Evolutionary conservation across 2,888 invertebrate genomes (phyloP), one percentile per base, ranked within the genome.

Genomic region (Drosophila tripunctata): DNA sequence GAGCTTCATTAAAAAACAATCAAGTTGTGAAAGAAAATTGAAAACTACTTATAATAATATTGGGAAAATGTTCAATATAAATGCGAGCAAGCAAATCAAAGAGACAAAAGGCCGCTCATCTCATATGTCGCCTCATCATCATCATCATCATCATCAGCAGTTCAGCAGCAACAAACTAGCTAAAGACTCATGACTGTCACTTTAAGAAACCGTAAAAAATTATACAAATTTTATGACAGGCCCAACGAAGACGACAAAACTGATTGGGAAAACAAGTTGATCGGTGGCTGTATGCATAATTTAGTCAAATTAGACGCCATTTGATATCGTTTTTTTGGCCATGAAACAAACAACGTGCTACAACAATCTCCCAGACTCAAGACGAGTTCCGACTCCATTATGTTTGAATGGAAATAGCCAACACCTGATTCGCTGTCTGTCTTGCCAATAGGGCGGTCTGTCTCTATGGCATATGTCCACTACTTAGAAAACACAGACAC

Each of bases 221-320:
- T 82, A 82, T 78, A 85, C 86, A 80, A 84, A 80, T 75, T 80
- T 83, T 87, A 86, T 75, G 81, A 86, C 67, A 78, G 73, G 43
- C 67, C 64, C n/a, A n/a, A n/a, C n/a, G n/a, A n/a, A n/a, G 65
- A 67, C 70, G 88, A 70, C 86, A 75, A 83, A 81, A 84, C 68
- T 81, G 84, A 84, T 84, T 81, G 84, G 78, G 60, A 80, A 83
- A 80, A 83, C 80, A 80, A 80, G 80, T 83, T 77, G 81, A 70
- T 62, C 66, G 69, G 67, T 78, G 72, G 75, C 78, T 73, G 64
- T 3, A 56, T 79, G 77, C 61, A 84, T 84, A 81, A 80, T 67
- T 81, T 80, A 80, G 73, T 66, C 81, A 81, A 84, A 81, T 81
- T 73, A 73, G 81, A 76, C 81, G 76, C 84, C 82, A 79, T 79